These are phyloP conservation scores for Actinemys pallida DNA, from an alignment of 2,113 vertebrate genomes.

Conservation along the genomic window DNA sequence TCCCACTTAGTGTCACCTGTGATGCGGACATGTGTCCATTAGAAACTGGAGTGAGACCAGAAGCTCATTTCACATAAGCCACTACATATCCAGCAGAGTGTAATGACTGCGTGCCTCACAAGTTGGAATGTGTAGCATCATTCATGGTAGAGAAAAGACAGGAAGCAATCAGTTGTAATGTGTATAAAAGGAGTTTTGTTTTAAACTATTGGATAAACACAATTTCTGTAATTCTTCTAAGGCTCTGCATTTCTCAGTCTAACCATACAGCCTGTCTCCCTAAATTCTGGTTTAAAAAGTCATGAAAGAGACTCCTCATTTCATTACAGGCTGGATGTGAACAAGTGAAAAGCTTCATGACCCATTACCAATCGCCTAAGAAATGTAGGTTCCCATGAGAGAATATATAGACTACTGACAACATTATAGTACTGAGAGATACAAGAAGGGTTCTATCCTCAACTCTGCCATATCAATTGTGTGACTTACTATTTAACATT, in stretches of 20 bases:
- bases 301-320: neutral
- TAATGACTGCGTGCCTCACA: neutral
- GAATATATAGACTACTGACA: too few species aligned
- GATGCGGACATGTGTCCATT: neutral
- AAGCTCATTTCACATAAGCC: neutral
- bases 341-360: neutral
- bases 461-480: neutral
- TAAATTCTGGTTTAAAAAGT: neutral
- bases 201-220: neutral
- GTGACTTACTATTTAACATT: neutral
- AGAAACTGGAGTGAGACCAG: neutral
- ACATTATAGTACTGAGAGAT: neutral
- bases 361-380: neutral
- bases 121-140: neutral
- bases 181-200: neutral
- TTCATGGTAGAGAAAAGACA: neutral
- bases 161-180: neutral
- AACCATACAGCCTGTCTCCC: neutral
- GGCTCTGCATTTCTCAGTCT: neutral
- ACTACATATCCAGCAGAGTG: neutral
- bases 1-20: rapidly evolving
- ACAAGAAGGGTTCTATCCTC: neutral
- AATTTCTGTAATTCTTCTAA: neutral
- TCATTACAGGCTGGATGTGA: neutral
- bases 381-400: neutral